These are phyloP conservation scores for Augochlora pura DNA, from an alignment of 1,140 invertebrate species.

Conservation along the genomic window DNA sequence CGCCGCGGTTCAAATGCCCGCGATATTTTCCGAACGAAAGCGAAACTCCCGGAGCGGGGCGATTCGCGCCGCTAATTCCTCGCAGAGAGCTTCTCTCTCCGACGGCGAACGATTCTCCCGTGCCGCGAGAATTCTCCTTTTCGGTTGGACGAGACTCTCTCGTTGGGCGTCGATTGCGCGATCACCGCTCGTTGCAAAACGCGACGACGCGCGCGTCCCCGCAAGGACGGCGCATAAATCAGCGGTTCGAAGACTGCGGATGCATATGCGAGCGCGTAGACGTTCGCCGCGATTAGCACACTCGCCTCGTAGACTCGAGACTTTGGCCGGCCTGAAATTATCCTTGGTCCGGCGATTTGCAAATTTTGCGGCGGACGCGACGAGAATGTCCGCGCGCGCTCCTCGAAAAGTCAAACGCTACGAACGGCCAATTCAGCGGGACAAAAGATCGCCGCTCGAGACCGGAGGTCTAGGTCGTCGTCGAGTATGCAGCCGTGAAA, in stretches of 20 bases:
- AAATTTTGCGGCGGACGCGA: no score
- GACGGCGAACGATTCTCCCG: not conserved
- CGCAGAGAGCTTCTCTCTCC: not conserved
- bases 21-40: not conserved
- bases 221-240: conserved; percentile 23
- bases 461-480: no score
- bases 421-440: no score
- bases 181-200: conserved; percentile 12
- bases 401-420: no score
- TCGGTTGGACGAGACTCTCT: not conserved
- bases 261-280: not conserved
- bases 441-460: no score
- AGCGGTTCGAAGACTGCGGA: not conserved
- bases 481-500: no score
- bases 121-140: not conserved
- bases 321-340: not conserved
- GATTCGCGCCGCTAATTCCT: not conserved
- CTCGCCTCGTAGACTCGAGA: not conserved
- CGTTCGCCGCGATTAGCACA: not conserved
- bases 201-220: not conserved
- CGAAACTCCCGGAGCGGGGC: not conserved
- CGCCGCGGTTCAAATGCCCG: not conserved
- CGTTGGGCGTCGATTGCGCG: conserved; percentile 12
- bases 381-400: no score
- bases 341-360: no score